Evolutionary conservation across 2,888 invertebrate species (phyloP).

Genomic region (Limenitis camilla): DNA sequence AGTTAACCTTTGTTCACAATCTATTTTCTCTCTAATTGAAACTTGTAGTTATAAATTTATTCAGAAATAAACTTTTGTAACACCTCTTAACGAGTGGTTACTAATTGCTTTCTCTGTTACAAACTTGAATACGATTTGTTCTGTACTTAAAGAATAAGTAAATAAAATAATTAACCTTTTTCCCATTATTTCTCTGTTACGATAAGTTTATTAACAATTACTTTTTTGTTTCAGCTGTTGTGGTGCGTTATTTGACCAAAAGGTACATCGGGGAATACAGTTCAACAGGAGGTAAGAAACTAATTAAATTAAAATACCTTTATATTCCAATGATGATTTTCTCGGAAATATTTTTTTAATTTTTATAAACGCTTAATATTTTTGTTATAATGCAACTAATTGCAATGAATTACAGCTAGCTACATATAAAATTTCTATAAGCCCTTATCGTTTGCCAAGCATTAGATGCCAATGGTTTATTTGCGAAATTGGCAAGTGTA

Average conservation of each 20-base stretch:
- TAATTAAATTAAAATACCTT: background rate
- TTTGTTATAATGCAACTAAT: background rate
- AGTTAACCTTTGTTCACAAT: slow-evolving; percentile 41
- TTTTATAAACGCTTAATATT: background rate
- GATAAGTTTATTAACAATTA: no score
- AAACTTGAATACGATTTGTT: slow-evolving; percentile 47
- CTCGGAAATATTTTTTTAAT: no score
- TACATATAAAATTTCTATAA: slow-evolving; percentile 27
- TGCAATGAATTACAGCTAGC: background rate
- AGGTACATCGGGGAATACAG: slow-evolving; percentile 87
- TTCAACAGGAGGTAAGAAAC: slow-evolving; percentile 81
- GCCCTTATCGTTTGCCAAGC: slow-evolving; percentile 56
- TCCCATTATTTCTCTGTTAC: slow-evolving; percentile 16
- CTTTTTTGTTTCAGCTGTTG: slow-evolving; percentile 79
- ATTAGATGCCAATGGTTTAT: slow-evolving; percentile 68
- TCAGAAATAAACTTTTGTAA: slow-evolving; percentile 65
- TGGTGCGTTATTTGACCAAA: slow-evolving; percentile 84
- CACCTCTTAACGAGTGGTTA: slow-evolving; percentile 52
- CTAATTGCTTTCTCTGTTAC: slow-evolving; percentile 68
- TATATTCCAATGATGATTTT: background rate
- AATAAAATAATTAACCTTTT: slow-evolving; percentile 38
- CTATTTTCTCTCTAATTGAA: slow-evolving; percentile 69
- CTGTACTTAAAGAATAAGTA: slow-evolving; percentile 41
- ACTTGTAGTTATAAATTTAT: slow-evolving; percentile 66
- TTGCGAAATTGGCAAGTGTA: slow-evolving; percentile 67